A percentile compares a stretch with the other conserved stretches of the same genome.
phyloP scores from a whole-genome alignment of 2,888 invertebrate species.

The Aricia artaxerxes region DNA sequence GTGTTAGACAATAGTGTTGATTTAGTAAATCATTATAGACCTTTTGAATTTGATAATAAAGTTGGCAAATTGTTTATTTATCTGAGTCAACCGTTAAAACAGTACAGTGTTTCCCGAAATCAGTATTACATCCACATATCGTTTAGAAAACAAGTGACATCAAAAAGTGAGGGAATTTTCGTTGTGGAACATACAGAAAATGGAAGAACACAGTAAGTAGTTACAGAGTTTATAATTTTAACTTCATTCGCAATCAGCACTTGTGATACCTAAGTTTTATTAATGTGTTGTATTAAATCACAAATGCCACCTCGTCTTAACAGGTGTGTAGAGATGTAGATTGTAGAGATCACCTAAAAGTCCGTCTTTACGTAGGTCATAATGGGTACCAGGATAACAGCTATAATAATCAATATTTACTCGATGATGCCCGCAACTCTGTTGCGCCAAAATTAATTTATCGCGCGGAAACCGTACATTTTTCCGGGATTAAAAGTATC shows the following conservation, averaged over 20 bases:
- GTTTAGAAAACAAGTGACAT: slow-evolving; percentile 56
- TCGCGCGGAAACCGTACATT: too few species aligned
- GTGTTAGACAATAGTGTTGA: slow-evolving; percentile 56
- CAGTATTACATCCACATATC: slow-evolving; percentile 60
- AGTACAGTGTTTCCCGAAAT: slow-evolving; percentile 51
- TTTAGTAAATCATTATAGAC: slow-evolving; percentile 58
- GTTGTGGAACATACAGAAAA: slow-evolving; percentile 59
- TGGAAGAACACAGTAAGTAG: slow-evolving; percentile 57
- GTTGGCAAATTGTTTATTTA: slow-evolving; percentile 61
- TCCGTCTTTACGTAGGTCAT: too few species aligned
- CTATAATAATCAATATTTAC: too few species aligned
- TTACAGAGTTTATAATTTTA: neutral
- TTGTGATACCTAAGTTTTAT: too few species aligned
- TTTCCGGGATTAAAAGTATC: too few species aligned
- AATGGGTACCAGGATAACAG: too few species aligned
- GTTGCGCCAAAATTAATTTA: too few species aligned
- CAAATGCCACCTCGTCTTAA: too few species aligned
- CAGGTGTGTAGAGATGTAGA: too few species aligned
- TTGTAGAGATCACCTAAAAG: too few species aligned
- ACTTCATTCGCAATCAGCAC: neutral
- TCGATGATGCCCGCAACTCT: too few species aligned
- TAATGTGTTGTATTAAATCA: too few species aligned
- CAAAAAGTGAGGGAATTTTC: slow-evolving; percentile 57
- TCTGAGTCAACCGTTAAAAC: slow-evolving; percentile 56
- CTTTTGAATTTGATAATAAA: slow-evolving; percentile 56